Evolutionary conservation across 2,113 vertebrate genomes (phyloP), one percentile per base, ranked within the genome.

Genomic region (Ptyas mucosa): DNA sequence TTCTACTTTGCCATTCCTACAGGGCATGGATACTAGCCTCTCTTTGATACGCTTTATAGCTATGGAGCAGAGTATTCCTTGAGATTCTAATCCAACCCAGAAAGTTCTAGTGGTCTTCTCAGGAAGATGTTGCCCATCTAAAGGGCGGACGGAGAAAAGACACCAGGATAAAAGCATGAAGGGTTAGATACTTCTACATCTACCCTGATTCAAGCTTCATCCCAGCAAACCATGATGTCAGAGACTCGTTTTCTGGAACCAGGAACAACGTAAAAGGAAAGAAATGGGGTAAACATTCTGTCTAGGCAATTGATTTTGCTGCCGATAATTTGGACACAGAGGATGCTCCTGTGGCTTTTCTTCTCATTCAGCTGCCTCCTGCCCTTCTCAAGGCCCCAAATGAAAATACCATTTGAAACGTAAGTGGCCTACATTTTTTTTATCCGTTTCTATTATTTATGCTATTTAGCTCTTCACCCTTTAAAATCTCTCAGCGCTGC

Each of bases 381-480:
- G 96, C 94, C 97, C 86, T 92, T 96, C 1, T 92, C 97, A 0
- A 87, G 95, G 64, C 97, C 97, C 18, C 98, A 99, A 97, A 97
- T 97, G 91, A 98, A 96, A 98, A 98, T 99, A 96, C 97, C 99
- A 5, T 98, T 98, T 94, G 99, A 99, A 96, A 99, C 97, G 98
- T 99, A 96, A 99, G 99, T 98, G 93, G 91, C 90, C 8, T 51
- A 21, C 18, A 91, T 8, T 34, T 26, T 89, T 39, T 39, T 15
- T 2, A 69, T 29, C 39, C 5, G 20, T 8, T 18, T 49, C n/a
- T 46, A 24, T 26, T 15, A 29, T 23, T 23, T 46, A 29, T 85
- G 21, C 64, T 39, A n/a, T 20, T 75, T n/a, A 8, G 26, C 54
- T 64, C 39, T 23, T 1, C 6, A 34, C 3, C 46, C 8, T 52